phyloP scores from a whole-genome alignment of 2,888 invertebrate genomes.

The Acheta domesticus region DNA sequence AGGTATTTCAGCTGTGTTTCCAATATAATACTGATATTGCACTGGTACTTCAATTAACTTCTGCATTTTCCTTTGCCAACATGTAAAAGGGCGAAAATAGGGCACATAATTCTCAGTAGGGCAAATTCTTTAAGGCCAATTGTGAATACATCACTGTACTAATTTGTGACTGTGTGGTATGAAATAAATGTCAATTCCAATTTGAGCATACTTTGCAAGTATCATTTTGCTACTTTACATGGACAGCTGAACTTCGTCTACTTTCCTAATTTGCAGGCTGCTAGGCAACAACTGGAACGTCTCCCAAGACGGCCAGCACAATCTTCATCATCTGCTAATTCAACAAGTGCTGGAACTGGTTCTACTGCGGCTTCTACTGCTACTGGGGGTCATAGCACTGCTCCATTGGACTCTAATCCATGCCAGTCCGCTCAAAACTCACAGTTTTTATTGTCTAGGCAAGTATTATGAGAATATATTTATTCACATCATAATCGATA shows the following conservation, averaged over 20 bases:
- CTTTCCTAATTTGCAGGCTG: constrained; percentile 55
- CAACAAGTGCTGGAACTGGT: constrained; percentile 44
- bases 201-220: too few species aligned
- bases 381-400: constrained; percentile 39
- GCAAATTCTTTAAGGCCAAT: too few species aligned
- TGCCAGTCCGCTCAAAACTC: constrained; percentile 45
- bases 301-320: constrained; percentile 79
- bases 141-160: too few species aligned
- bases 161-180: too few species aligned
- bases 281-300: constrained; percentile 84
- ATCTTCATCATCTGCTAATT: constrained; percentile 53
- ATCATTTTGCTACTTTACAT: not conserved
- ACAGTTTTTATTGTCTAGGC: constrained; percentile 52
- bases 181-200: too few species aligned
- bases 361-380: constrained; percentile 42
- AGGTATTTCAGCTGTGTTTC: too few species aligned
- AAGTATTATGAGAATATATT: constrained; percentile 34
- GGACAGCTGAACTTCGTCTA: constrained; percentile 32
- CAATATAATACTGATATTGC: too few species aligned
- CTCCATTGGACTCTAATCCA: constrained; percentile 40
- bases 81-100: too few species aligned
- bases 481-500: not conserved
- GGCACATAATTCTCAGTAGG: too few species aligned
- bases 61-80: too few species aligned
- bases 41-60: too few species aligned